Base-by-base conservation (phyloP, 2,797 vertebrate genomes). In the Eleutherodactylus coqui region DNA sequence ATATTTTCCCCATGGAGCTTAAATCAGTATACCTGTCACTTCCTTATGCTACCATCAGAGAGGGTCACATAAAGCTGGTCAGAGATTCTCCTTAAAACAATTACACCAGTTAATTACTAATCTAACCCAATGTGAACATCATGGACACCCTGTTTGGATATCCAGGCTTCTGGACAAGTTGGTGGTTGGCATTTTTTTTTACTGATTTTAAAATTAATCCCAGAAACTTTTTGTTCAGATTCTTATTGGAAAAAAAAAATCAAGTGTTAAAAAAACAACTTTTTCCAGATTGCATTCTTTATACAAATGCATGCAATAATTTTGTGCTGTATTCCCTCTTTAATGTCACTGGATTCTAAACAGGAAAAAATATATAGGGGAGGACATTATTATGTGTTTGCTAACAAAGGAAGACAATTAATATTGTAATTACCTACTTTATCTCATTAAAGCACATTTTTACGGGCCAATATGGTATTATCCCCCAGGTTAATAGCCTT, bases 381-480 rank as follows among this genome's bases (percentile, higher is more conserved):
- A 87, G 32, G 70, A 84, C 67, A 84, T 84, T 75, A 84, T 84
- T 79, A 87, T 80, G 82, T 75, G 82, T 87, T 84, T 84, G 11
- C 64, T 69, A 64, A 84, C 86, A 87, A 87, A 83, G 45, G 55
- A 29, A 79, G 86, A 64, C 82, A 84, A 84, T 84, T 79, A 83
- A 84, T 84, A 60, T 67, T 84, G 67, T 87, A 87, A 84, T 80
- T 79, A 45, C 67, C 51, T 79, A 45, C 43, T 87, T 87, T 87
- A 84, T 87, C 86, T 87, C 82, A 73, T 75, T 78, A 87, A 79
- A 87, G 38, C 86, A 87, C 86, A 79, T 82, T 83, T 83, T 84
- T 87, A 84, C 79, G 73, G 76, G 67, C 64, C 64, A 73, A 51
- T 19, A n/a, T 55, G 64, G 75, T 36, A 84, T 79, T 79, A 67